phyloP scores from a whole-genome alignment of 2,797 vertebrate species.

The Gobionotothen gibberifrons region DNA sequence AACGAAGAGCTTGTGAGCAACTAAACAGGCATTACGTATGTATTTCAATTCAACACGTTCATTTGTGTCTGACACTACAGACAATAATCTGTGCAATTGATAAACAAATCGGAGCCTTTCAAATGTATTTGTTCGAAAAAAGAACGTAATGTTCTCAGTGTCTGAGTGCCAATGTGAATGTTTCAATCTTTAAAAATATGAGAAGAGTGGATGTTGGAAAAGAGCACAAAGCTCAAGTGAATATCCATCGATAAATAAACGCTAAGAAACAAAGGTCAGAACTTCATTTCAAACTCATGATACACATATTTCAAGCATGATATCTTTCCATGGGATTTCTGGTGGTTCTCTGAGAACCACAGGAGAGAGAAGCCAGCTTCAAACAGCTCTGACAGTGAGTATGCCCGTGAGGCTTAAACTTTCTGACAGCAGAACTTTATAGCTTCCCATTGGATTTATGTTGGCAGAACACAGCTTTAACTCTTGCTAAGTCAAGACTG shows the following conservation, averaged over 20 bases:
- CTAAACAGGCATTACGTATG: neutral
- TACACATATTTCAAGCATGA: neutral
- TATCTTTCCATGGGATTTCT: neutral
- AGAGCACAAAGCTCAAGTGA: slow-evolving; percentile 2
- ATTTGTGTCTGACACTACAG: neutral
- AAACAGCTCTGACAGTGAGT: slow-evolving; percentile 35
- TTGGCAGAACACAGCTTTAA: slow-evolving; percentile 22
- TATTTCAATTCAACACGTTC: neutral
- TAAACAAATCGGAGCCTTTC: neutral
- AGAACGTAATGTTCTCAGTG: slow-evolving; percentile 13
- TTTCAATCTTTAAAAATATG: slow-evolving; percentile 23
- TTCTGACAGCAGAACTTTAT: slow-evolving; percentile 30
- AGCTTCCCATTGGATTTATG: slow-evolving; percentile 29
- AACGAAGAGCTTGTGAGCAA: no score
- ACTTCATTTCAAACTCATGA: neutral
- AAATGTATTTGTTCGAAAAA: neutral
- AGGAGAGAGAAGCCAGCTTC: slow-evolving; percentile 32
- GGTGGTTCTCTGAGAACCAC: slow-evolving; percentile 4
- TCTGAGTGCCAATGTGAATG: slow-evolving; percentile 19
- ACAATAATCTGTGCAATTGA: neutral
- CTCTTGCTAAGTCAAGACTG: slow-evolving; percentile 24
- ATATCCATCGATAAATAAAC: slow-evolving; percentile 15
- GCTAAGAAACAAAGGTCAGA: neutral
- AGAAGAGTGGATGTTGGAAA: neutral
- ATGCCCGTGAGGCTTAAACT: slow-evolving; percentile 39